Percentiles rank a stretch among this genome's conserved stretches.
phyloP scores from a whole-genome alignment of 2,797 vertebrate genomes.

The Silurus lanzhouensis region DNA sequence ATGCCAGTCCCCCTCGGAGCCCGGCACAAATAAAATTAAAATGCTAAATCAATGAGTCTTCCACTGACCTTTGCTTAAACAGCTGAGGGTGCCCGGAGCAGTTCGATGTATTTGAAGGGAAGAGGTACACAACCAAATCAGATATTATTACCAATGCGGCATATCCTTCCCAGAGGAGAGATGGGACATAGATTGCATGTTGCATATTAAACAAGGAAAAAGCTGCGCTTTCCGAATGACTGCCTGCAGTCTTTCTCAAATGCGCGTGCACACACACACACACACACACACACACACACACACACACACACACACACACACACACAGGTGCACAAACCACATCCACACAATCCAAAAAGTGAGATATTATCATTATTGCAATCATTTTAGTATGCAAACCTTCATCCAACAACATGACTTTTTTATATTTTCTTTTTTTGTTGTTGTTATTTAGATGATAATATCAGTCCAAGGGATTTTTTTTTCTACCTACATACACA shows the following conservation, averaged over 20 bases:
- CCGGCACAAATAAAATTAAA: conserved; percentile 67
- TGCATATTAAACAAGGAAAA: conserved; percentile 56
- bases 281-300: conserved; percentile 28
- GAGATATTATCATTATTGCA: not conserved
- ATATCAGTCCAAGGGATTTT: not conserved
- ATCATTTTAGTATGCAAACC: conserved; percentile 6
- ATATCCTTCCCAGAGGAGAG: conserved; percentile 55
- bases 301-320: conserved; percentile 21
- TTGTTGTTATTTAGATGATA: not conserved
- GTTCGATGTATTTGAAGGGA: conserved; percentile 65
- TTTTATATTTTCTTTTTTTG: not conserved
- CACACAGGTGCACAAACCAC: not conserved
- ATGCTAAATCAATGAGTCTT: conserved; percentile 69
- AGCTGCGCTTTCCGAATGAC: conserved; percentile 38
- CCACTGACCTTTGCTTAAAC: conserved; percentile 67
- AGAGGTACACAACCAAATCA: conserved; percentile 61
- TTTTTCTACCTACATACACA: not conserved
- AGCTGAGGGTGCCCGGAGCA: conserved; percentile 58
- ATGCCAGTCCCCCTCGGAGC: conserved; percentile 65
- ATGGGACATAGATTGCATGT: conserved; percentile 56
- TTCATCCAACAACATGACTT: not conserved
- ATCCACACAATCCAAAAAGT: conserved; percentile 1
- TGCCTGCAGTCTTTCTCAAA: conserved; percentile 42
- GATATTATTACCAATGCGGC: conserved; percentile 58
- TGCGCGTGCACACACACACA: conserved; percentile 8